Base-by-base conservation (phyloP, 1,140 invertebrate species). In the Neodiprion pinetum region DNA sequence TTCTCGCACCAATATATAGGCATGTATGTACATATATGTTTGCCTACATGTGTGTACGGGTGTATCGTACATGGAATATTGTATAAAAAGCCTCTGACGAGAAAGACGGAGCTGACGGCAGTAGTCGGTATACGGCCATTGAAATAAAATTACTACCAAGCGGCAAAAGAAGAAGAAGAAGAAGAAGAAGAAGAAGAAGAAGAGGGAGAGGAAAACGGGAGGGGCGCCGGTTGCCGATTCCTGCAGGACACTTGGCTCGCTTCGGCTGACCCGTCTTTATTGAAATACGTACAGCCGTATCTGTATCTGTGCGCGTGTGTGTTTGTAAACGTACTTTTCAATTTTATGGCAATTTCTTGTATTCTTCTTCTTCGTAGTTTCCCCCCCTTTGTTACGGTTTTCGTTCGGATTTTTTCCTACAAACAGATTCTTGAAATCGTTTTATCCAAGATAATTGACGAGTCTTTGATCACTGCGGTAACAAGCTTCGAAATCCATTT, bases 141-240 rank as follows among this genome's bases (percentile, higher is more conserved):
- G 78, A 83, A 83, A 84, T 83, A 82, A 85, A 84, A 84, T 82
- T 82, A 81, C 80, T 78, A 81, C 72, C 74, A 53, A 75, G 68
- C 76, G 75, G 78, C 48, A 69, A 28, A 23, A 65, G 72, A 67
- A 9, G 66, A 14, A 12, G 50, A n/a, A 74, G 7, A 47, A 9
- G 66, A 14, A 12, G 50, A n/a, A 74, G 7, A 47, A 9, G 11
- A 21, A 10, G 23, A n/a, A 50, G 7, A 53, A 47, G 48, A 48
- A 48, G 61, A 14, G 9, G 47, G 65, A 73, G 72, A 70, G 48
- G 28, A 17, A 49, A 50, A 72, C 23, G 17, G n/a, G 23, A 68
- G 72, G 61, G 14, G 47, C 50, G 40, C 40, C 21, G 72, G 65
- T 66, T 12, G 40, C 17, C n/a, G 14, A 48, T 28, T 73, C 21